These are phyloP conservation scores for Scolanthus callimorphus DNA, from an alignment of 92 coral and sea anemone species.

Conservation along the genomic window DNA sequence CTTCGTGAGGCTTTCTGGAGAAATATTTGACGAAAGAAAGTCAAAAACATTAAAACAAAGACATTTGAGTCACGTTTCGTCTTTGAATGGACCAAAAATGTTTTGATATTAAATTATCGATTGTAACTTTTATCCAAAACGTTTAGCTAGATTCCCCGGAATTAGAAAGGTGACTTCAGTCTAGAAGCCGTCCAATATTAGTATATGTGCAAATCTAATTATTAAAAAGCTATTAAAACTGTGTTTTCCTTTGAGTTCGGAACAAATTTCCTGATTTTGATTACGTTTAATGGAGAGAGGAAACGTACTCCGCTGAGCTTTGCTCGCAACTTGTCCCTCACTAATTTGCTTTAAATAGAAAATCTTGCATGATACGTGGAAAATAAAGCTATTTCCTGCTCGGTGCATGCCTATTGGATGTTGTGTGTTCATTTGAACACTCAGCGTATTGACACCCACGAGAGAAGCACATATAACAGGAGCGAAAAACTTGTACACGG, in stretches of 20 bases:
- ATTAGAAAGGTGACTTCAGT: too few species aligned
- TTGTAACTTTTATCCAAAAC: too few species aligned
- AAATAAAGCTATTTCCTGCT: slow-evolving; percentile 15
- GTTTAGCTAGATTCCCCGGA: too few species aligned
- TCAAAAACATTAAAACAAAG: too few species aligned
- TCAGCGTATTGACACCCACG: slow-evolving; percentile 16
- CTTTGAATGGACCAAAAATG: too few species aligned
- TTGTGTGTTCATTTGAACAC: slow-evolving; percentile 5
- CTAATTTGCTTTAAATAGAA: slow-evolving; percentile 30
- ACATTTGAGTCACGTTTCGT: too few species aligned
- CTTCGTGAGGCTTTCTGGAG: too few species aligned
- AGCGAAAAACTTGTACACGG: background rate
- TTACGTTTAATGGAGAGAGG: slow-evolving; percentile 43
- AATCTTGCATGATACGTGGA: slow-evolving; percentile 29
- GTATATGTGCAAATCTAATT: slow-evolving; percentile 30
- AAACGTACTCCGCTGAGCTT: slow-evolving; percentile 20
- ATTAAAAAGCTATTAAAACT: slow-evolving; percentile 37
- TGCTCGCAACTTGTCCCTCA: slow-evolving; percentile 19
- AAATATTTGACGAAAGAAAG: too few species aligned
- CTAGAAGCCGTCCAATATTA: too few species aligned
- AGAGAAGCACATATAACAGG: slow-evolving; percentile 12
- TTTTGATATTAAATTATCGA: too few species aligned
- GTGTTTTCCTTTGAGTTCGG: slow-evolving; percentile 25
- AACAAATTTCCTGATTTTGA: slow-evolving; percentile 40
- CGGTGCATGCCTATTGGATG: slow-evolving; percentile 14